Evolutionary conservation across 1,140 invertebrate species (phyloP).

Genomic region (Anastrepha ludens): DNA sequence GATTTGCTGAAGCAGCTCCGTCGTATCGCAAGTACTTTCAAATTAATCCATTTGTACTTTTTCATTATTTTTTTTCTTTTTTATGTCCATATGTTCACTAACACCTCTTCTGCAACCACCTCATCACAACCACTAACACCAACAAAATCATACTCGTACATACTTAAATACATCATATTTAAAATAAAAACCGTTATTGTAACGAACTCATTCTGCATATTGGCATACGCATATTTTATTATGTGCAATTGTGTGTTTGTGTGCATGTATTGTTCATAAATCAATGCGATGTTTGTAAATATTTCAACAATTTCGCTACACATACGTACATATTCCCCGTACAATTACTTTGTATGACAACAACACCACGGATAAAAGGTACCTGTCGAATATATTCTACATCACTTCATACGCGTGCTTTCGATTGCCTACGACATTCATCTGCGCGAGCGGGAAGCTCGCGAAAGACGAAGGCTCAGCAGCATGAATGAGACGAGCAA

Average conservation of each 20-base stretch:
- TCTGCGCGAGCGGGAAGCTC: not conserved
- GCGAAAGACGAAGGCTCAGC: not conserved
- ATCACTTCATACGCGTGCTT: constrained; percentile 25
- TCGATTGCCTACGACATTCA: not conserved
- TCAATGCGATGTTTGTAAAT: not conserved
- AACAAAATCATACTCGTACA: constrained; percentile 31
- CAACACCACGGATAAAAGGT: constrained; percentile 8
- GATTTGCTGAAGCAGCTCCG: not conserved
- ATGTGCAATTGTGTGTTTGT: not conserved
- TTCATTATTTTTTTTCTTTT: constrained; percentile 9
- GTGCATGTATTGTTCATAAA: not conserved
- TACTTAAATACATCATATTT: constrained; percentile 23
- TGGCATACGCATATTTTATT: not conserved
- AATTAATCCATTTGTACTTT: not conserved
- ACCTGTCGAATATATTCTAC: constrained; percentile 2
- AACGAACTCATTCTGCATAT: not conserved
- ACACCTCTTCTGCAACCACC: not conserved
- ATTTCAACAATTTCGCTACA: not conserved
- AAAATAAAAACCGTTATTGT: constrained; percentile 39
- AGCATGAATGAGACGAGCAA: not conserved
- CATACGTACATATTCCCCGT: not conserved
- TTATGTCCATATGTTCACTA: not conserved
- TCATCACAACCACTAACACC: constrained; percentile 7
- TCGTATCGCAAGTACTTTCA: too few species aligned
- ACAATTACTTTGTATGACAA: not conserved